These are phyloP conservation scores for Erebia aethiops DNA, from an alignment of 2,888 invertebrate genomes.

Conservation along the genomic window DNA sequence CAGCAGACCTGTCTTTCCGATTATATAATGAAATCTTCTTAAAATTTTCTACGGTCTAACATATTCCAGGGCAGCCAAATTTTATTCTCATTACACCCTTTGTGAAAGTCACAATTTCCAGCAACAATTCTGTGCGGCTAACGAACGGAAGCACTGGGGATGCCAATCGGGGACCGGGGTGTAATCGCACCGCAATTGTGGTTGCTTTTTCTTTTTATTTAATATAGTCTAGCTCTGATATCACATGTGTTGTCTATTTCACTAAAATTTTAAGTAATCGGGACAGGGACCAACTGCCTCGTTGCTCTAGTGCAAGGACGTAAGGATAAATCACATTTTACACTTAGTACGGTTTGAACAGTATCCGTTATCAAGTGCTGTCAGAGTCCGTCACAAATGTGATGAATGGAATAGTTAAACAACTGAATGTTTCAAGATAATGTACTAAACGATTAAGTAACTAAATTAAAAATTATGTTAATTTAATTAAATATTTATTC, in stretches of 20 bases:
- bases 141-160: slow-evolving; percentile 79
- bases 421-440: slow-evolving; percentile 2
- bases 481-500: too few relatives aligned
- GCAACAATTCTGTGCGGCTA: slow-evolving; percentile 75
- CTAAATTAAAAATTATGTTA: not conserved
- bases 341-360: slow-evolving; percentile 2
- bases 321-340: slow-evolving; percentile 8
- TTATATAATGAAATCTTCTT: not conserved
- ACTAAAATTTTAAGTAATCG: not conserved
- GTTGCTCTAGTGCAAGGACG: too few relatives aligned
- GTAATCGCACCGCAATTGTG: slow-evolving; percentile 79
- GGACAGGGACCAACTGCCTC: too few relatives aligned
- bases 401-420: slow-evolving; percentile 6
- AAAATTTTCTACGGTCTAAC: not conserved
- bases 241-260: not conserved
- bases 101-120: slow-evolving; percentile 62
- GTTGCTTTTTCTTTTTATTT: slow-evolving; percentile 65
- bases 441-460: not conserved
- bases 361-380: slow-evolving; percentile 50
- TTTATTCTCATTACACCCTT: slow-evolving; percentile 23
- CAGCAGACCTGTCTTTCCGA: not conserved
- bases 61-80: not conserved
- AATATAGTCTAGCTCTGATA: slow-evolving; percentile 38
- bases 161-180: slow-evolving; percentile 66
- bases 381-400: slow-evolving; percentile 40